Conservation (phyloP, 1,140 invertebrate genomes). For the Drosophila tristis region DNA sequence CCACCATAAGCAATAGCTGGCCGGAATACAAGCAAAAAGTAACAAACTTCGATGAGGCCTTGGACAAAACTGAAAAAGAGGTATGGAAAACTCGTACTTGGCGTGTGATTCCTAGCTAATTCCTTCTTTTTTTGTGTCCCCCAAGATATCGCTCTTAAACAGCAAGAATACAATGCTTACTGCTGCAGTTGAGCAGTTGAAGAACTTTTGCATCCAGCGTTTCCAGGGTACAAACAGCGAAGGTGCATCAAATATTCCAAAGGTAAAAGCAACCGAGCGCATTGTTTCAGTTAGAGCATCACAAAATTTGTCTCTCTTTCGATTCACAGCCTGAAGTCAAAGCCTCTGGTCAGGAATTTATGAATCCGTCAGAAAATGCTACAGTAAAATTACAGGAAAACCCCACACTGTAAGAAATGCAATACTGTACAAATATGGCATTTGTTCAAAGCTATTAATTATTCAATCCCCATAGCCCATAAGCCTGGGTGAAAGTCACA, state of each 20-base stretch:
- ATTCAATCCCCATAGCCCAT: slow-evolving; percentile 36
- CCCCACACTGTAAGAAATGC: slow-evolving; percentile 32
- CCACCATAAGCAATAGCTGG: slow-evolving; percentile 75
- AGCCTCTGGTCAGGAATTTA: slow-evolving; percentile 26
- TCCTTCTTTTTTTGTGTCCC: neutral
- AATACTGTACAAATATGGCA: neutral
- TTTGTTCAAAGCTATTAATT: slow-evolving; percentile 14
- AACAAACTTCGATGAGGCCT: slow-evolving; percentile 51
- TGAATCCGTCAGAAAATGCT: slow-evolving; percentile 44
- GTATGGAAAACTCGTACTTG: slow-evolving; percentile 12
- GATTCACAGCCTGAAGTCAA: slow-evolving; percentile 27
- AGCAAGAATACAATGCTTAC: slow-evolving; percentile 45
- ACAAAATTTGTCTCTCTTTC: neutral
- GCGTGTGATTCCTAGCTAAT: neutral
- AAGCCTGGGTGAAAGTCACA: slow-evolving; percentile 44
- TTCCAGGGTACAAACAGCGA: slow-evolving; percentile 11
- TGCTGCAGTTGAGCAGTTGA: slow-evolving; percentile 51
- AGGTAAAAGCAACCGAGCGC: slow-evolving; percentile 20
- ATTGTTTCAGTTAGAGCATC: neutral
- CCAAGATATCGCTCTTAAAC: slow-evolving; percentile 37
- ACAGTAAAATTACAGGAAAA: slow-evolving; percentile 32
- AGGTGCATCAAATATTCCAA: slow-evolving; percentile 18
- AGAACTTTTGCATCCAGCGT: slow-evolving; percentile 47
- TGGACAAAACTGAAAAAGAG: slow-evolving; percentile 66
- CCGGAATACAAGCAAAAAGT: slow-evolving; percentile 72